A percentile compares a stretch with the other conserved stretches of the same genome.
phyloP scores from a whole-genome alignment of 2,113 vertebrate species.

The Litocranius walleri region DNA sequence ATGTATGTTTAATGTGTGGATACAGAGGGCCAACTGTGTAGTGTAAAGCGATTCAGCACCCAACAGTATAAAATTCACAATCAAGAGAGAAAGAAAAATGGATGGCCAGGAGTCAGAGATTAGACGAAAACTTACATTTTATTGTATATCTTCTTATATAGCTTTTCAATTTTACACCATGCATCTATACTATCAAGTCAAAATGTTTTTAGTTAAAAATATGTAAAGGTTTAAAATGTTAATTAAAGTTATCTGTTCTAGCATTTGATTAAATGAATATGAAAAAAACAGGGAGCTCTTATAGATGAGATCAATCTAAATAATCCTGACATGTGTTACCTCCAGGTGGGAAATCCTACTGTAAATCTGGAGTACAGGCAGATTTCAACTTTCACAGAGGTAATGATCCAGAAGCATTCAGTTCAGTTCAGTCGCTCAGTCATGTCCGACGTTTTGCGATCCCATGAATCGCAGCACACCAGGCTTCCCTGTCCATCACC shows the following conservation, averaged over 20 bases:
- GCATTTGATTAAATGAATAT: background rate
- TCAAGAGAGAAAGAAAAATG: background rate
- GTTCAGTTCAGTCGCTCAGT: too few relatives aligned
- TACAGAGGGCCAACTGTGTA: background rate
- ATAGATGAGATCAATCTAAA: background rate
- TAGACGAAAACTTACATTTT: background rate
- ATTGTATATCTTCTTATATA: background rate
- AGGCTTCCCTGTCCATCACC: too few relatives aligned
- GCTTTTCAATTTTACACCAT: background rate
- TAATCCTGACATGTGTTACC: background rate
- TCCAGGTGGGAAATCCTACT: background rate
- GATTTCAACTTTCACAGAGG: background rate
- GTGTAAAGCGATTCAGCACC: background rate
- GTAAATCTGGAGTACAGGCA: background rate
- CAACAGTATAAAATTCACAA: background rate
- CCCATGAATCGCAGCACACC: too few relatives aligned
- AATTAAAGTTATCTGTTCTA: background rate
- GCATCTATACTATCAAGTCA: background rate
- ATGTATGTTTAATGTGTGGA: background rate
- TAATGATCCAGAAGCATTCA: background rate
- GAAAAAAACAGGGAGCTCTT: background rate
- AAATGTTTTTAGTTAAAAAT: slow-evolving; percentile 15
- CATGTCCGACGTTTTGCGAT: too few relatives aligned
- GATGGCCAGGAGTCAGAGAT: background rate
- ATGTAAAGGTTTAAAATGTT: background rate